These are phyloP conservation scores for Caenorhabditis sp. DNA, from an alignment of 2,888 invertebrate species.

Conservation along the genomic window DNA sequence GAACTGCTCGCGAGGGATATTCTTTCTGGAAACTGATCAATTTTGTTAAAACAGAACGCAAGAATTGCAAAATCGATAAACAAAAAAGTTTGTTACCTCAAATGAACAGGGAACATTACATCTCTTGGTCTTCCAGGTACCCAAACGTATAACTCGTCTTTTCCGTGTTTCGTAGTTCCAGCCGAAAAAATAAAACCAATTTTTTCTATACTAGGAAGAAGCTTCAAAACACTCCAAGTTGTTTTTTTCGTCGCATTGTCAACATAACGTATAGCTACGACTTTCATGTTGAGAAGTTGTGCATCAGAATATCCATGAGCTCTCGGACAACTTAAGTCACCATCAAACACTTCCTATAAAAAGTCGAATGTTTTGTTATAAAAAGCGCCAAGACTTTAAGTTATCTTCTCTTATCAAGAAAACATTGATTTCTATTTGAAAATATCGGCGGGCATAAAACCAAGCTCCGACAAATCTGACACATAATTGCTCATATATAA, in stretches of 20 bases:
- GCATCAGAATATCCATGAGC: neutral
- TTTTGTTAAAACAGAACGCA: too few relatives aligned
- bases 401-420: too few relatives aligned
- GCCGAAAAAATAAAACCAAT: neutral
- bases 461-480: too few relatives aligned
- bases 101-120: neutral
- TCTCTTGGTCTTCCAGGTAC: neutral
- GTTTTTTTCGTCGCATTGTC: neutral
- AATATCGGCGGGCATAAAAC: too few relatives aligned
- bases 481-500: too few relatives aligned
- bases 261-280: neutral
- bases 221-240: neutral
- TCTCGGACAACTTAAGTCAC: neutral
- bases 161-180: neutral
- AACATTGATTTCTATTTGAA: too few relatives aligned
- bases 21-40: neutral
- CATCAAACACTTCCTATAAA: neutral
- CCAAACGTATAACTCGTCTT: slow-evolving; percentile 6
- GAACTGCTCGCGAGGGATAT: neutral
- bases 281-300: neutral
- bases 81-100: neutral
- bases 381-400: neutral
- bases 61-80: neutral
- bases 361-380: neutral
- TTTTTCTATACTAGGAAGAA: neutral